Base-by-base conservation (phyloP, 2,113 vertebrate genomes). In the Periophthalmodon schlosseri region DNA sequence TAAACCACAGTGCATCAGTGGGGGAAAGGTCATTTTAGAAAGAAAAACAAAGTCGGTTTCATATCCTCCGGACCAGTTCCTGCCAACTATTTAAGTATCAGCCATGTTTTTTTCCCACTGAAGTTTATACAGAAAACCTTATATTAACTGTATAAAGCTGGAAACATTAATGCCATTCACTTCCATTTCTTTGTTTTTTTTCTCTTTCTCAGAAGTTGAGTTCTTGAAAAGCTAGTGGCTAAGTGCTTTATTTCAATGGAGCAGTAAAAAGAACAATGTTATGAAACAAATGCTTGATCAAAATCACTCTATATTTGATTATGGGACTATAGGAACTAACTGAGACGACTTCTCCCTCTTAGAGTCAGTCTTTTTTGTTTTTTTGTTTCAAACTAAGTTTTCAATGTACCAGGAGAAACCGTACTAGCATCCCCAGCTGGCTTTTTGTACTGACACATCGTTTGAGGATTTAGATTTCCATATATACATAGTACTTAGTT, bases 21-120 rank as follows among this genome's bases (percentile, higher is more conserved):
- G 83, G 66, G 56, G 73, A 88, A 86, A 91, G 85, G 86, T 88
- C 77, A 68, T 21, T 70, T 76, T 47, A 68, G 70, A 23, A 33
- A 33, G 36, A 65, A 77, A 69, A 76, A 72, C 24, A 84, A 52
- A 74, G 68, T 79, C 69, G 33, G 75, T 88, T 89, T 90, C 64
- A 82, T 88, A 88, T 91, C 87, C 88, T 92, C 89, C 89, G 86
- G 84, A 90, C 83, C 82, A 87, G 80, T 84, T 74, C 69, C 58
- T 75, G 58, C 67, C 58, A 63, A 69, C 74, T 5, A 2, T 61
- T 34, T 16, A 54, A 58, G 58, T 61, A 10, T 75, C 9, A 4
- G 20, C 49, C 58, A 24, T 20, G 47, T 13, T 44, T 73, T 61
- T 64, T 54, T 21, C 47, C 12, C 12, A 5, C n/a, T 14, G 1